Evolutionary conservation across 2,797 vertebrate species (phyloP), one percentile per base, ranked within the genome.

Genomic region (Eospalax fontanierii): DNA sequence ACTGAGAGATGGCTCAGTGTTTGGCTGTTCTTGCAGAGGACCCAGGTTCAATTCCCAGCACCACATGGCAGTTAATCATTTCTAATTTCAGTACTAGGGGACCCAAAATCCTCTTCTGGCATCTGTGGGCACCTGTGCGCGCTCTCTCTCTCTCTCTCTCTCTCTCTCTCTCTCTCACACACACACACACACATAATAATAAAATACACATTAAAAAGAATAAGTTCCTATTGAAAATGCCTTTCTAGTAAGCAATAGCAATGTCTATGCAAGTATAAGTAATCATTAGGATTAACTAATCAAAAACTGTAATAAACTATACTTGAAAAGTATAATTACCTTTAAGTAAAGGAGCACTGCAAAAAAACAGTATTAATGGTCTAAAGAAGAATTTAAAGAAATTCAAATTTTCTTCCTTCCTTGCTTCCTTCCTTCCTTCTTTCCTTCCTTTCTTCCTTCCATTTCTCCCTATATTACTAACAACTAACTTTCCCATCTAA

Each of bases 381-480:
- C 33, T 76, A 28, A 54, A 84, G 54, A 83, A 83, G 83, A 83
- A 61, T 21, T 80, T 22, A 18, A 87, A 87, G 30, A 50, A 84
- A 86, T 79, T 87, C 84, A 65, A 43, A 93, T 59, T 46, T 73
- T 5, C 59, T 61, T 18, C 35, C 54, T 18, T 50, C 86, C 14
- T 57, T 59, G n/a, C n/a, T n/a, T n/a, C n/a, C n/a, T n/a, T n/a
- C n/a, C n/a, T n/a, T n/a, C n/a, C n/a, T n/a, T n/a, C n/a, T n/a
- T n/a, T n/a, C n/a, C n/a, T n/a, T n/a, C n/a, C n/a, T n/a, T n/a
- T n/a, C n/a, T n/a, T n/a, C n/a, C n/a, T n/a, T n/a, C n/a, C n/a
- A n/a, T n/a, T n/a, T 66, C 33, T 90, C 93, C 68, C 76, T 74
- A 33, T 91, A 63, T 84, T 35, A 73, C 89, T 86, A 94, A 46